Percentiles rank a stretch among this genome's conserved stretches.
These are phyloP conservation scores for Bombycilla garrulus DNA, from an alignment of 2,113 vertebrate species.

Conservation along the genomic window DNA sequence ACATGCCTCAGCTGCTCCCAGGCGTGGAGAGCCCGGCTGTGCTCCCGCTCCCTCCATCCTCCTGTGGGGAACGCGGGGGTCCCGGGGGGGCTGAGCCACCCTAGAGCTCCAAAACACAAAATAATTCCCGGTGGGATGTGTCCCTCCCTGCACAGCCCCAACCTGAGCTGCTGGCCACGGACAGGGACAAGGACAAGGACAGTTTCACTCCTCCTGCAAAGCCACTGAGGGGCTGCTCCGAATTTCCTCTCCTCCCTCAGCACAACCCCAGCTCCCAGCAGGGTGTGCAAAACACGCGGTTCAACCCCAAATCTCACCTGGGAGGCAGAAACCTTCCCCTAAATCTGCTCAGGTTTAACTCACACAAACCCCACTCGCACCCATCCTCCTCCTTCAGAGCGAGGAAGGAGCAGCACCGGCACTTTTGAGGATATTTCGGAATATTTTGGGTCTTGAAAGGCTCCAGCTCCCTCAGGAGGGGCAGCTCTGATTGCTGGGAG, in stretches of 20 bases:
- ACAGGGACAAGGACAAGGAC: too few relatives aligned
- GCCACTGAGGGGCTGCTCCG: neutral
- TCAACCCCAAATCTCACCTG: neutral
- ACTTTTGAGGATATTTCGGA: neutral
- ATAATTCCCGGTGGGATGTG: rapidly evolving
- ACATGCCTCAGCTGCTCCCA: neutral
- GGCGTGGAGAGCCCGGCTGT: rapidly evolving
- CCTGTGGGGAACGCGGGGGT: rapidly evolving
- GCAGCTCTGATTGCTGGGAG: too few relatives aligned
- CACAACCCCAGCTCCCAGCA: neutral
- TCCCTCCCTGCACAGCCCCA: rapidly evolving
- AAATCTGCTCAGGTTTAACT: neutral
- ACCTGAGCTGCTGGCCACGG: neutral
- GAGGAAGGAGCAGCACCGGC: neutral
- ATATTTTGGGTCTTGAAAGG: neutral
- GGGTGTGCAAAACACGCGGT: neutral
- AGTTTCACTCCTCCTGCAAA: neutral
- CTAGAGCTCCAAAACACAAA: neutral
- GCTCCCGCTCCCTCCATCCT: neutral
- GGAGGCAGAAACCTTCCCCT: neutral
- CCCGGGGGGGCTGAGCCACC: neutral
- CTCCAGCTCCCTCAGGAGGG: neutral
- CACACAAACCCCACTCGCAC: neutral
- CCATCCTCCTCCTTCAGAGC: too few relatives aligned
- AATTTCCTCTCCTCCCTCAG: neutral